Percentiles rank a stretch among this genome's conserved stretches.
Conservation (phyloP, 2,888 invertebrate species). For the Drosophila lacicola region DNA sequence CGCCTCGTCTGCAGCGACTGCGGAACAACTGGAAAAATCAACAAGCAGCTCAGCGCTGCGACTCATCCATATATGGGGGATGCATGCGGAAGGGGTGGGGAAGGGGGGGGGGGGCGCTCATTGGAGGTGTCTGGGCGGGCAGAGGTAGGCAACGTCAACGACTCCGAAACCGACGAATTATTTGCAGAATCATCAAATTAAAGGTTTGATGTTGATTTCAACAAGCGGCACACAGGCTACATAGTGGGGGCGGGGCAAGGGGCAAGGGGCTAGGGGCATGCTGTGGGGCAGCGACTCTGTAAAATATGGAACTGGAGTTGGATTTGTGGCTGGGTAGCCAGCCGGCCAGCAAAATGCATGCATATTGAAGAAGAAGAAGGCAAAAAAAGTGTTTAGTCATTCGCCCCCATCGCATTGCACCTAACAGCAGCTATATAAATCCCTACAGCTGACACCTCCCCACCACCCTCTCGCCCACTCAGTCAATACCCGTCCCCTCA, state of each 20-base stretch:
- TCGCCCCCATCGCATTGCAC: slow-evolving; percentile 17
- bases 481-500: no score
- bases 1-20: slow-evolving; percentile 69
- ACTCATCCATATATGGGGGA: slow-evolving; percentile 19
- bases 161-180: slow-evolving; percentile 72
- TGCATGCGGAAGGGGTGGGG: background rate
- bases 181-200: slow-evolving; percentile 82
- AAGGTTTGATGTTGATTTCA: slow-evolving; percentile 82
- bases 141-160: slow-evolving; percentile 62
- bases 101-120: background rate
- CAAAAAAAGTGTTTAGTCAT: slow-evolving; percentile 55
- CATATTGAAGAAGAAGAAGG: background rate
- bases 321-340: slow-evolving; percentile 34
- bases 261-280: slow-evolving; percentile 7
- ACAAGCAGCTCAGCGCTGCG: slow-evolving; percentile 39
- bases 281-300: slow-evolving; percentile 1
- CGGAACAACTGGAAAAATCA: slow-evolving; percentile 60
- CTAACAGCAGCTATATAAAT: slow-evolving; percentile 35
- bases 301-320: slow-evolving; percentile 57
- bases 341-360: slow-evolving; percentile 11
- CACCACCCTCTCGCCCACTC: background rate
- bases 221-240: slow-evolving; percentile 60
- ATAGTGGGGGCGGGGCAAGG: background rate
- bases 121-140: background rate
- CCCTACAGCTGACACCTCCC: background rate